Evolutionary conservation across 1,140 invertebrate species (phyloP).

Genomic region (Platyura marginata): DNA sequence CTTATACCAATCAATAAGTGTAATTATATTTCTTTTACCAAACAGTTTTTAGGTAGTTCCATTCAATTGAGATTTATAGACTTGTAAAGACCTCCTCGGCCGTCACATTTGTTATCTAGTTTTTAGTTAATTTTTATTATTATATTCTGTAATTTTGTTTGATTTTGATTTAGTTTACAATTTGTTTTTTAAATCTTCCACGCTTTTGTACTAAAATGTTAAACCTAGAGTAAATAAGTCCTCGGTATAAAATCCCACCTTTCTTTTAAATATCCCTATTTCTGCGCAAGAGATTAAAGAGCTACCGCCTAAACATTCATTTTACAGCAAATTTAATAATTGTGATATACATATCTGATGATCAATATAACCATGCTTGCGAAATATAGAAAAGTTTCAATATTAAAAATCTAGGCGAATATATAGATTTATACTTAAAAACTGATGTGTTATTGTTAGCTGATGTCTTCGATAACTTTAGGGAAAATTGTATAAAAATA

Average conservation of each 20-base stretch:
- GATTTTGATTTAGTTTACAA: background rate
- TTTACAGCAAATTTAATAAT: constrained; percentile 19
- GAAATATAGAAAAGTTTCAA: constrained; percentile 22
- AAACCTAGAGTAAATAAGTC: background rate
- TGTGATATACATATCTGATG: constrained; percentile 10
- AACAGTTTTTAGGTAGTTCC: constrained; percentile 5
- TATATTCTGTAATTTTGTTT: constrained; percentile 8
- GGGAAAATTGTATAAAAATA: constrained; percentile 1
- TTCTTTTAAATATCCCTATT: constrained; percentile 13
- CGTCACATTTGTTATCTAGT: too few species aligned
- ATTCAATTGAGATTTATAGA: constrained; percentile 15
- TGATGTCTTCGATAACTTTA: constrained; percentile 25
- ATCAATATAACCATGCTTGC: constrained; percentile 22
- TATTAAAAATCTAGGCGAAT: constrained; percentile 20
- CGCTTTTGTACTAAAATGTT: background rate
- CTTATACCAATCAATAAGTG: constrained; percentile 19
- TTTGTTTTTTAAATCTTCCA: background rate
- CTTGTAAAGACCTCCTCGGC: constrained; percentile 13
- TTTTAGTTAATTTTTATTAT: too few species aligned
- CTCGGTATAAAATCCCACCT: constrained; percentile 17
- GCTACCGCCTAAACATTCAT: constrained; percentile 17
- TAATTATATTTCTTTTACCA: constrained; percentile 12
- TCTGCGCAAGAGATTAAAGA: constrained; percentile 17
- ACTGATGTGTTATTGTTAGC: constrained; percentile 22
- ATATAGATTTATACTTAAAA: constrained; percentile 25